Conservation (phyloP, 2,113 vertebrate species). For the Struthidea cinerea region DNA sequence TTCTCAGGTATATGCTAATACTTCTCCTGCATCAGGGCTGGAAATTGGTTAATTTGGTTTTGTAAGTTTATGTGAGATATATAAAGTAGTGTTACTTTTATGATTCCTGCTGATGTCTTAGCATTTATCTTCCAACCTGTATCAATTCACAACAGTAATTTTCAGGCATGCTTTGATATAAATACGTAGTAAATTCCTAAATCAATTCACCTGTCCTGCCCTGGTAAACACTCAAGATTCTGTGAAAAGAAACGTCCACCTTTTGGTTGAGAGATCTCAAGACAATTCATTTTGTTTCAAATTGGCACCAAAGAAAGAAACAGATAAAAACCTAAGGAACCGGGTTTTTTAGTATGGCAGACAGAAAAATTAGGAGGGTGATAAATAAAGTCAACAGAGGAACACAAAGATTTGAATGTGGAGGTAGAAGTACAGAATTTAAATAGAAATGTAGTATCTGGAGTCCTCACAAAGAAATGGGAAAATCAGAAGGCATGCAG, state of each 20-base stretch:
- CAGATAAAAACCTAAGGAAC: background rate
- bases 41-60: background rate
- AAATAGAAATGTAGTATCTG: background rate
- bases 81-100: background rate
- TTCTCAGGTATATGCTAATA: background rate
- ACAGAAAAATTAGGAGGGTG: background rate
- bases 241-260: background rate
- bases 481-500: background rate
- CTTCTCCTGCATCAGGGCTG: background rate
- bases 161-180: background rate
- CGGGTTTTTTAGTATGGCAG: background rate
- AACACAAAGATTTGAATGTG: background rate
- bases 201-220: background rate
- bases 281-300: background rate
- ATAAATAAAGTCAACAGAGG: background rate
- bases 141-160: background rate
- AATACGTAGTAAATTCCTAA: background rate
- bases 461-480: background rate
- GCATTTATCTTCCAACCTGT: background rate
- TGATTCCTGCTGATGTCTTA: background rate
- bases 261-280: background rate
- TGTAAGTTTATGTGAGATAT: background rate
- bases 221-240: background rate
- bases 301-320: background rate
- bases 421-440: background rate